These are phyloP conservation scores for Monopterus albus DNA, from an alignment of 2,113 vertebrate species.

Conservation along the genomic window DNA sequence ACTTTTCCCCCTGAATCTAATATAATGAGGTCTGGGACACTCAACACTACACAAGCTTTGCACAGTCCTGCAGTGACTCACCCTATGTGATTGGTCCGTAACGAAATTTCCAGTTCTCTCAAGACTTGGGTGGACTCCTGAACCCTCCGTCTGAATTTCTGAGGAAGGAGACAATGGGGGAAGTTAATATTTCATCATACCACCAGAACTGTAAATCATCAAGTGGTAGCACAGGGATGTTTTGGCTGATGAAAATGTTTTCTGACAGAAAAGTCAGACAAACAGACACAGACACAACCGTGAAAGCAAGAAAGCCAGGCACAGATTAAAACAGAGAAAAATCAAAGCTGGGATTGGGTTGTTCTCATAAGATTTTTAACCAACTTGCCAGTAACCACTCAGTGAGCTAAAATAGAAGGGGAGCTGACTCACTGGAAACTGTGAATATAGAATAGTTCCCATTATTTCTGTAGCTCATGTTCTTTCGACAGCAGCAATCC, in stretches of 20 bases:
- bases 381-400: constrained; percentile 44
- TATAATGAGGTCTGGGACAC: constrained; percentile 35
- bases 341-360: constrained; percentile 8
- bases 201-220: constrained; percentile 42
- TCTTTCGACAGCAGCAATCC: constrained; percentile 53
- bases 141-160: constrained; percentile 98
- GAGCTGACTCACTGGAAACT: constrained; percentile 63
- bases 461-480: constrained; percentile 56
- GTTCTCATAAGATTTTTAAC: constrained; percentile 18
- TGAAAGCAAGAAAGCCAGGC: constrained; percentile 6
- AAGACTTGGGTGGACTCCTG: constrained; percentile 98
- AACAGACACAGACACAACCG: constrained; percentile 32
- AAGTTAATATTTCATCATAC: constrained; percentile 60
- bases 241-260: constrained; percentile 34
- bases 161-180: constrained; percentile 35
- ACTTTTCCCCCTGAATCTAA: constrained; percentile 61
- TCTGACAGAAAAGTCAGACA: constrained; percentile 41
- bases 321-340: constrained; percentile 24
- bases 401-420: constrained; percentile 38
- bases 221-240: constrained; percentile 39
- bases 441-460: constrained; percentile 41
- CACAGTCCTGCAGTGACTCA: constrained; percentile 79
- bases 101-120: constrained; percentile 98
- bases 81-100: constrained; percentile 98
- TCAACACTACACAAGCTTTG: constrained; percentile 29